phyloP scores from a whole-genome alignment of 2,888 invertebrate species.

The Parnassius mnemosyne region DNA sequence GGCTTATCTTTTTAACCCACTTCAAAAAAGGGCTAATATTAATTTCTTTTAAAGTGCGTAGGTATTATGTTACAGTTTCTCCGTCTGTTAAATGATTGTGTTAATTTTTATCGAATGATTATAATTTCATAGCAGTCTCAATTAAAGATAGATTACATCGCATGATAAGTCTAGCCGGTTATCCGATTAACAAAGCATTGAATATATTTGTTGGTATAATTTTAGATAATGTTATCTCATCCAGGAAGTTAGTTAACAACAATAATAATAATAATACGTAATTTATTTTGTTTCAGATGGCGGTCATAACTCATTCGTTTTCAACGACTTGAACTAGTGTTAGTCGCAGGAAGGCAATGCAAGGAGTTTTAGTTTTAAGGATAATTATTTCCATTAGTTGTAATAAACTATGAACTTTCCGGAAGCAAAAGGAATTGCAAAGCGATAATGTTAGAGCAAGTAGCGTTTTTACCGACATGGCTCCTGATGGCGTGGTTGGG shows the following conservation, averaged over 20 bases:
- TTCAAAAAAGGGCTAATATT: too few species aligned
- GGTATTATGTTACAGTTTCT: too few species aligned
- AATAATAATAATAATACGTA: conserved; percentile 1
- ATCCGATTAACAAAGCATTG: too few species aligned
- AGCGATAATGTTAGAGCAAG: conserved; percentile 66
- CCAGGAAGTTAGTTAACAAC: neutral
- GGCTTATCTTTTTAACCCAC: too few species aligned
- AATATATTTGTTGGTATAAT: too few species aligned
- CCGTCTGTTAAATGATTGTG: too few species aligned
- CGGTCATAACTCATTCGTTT: conserved; percentile 55
- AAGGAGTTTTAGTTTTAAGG: conserved; percentile 37
- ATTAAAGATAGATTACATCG: too few species aligned
- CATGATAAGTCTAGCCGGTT: too few species aligned
- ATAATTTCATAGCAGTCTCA: too few species aligned
- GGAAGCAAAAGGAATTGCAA: conserved; percentile 29
- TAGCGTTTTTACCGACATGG: conserved; percentile 76
- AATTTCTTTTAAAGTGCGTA: too few species aligned
- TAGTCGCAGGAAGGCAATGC: conserved; percentile 31
- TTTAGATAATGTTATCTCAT: too few species aligned
- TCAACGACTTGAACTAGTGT: conserved; percentile 6
- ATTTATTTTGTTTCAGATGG: conserved; percentile 54
- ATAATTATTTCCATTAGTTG: conserved; percentile 25
- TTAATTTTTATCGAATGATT: too few species aligned
- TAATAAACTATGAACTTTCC: conserved; percentile 26
- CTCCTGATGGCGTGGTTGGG: conserved; percentile 83